phyloP scores from a whole-genome alignment of 2,888 invertebrate genomes.

The Synergus gifuensis region DNA sequence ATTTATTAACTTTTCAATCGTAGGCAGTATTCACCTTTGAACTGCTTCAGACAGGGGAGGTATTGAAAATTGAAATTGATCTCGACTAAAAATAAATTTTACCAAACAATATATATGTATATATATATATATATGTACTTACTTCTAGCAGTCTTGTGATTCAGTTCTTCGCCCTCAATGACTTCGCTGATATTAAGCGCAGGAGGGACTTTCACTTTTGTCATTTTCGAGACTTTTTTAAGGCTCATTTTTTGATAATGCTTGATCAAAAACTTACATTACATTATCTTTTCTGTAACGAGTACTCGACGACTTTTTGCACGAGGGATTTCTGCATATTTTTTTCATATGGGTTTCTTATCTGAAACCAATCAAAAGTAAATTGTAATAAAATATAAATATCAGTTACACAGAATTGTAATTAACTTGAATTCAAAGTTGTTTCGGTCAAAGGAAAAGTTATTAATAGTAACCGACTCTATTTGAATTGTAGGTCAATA shows the following conservation, averaged over 20 bases:
- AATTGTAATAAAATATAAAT: not conserved
- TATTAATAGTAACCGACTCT: not conserved
- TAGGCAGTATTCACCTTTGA: not conserved
- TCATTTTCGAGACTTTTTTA: constrained; percentile 62
- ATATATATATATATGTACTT: constrained; percentile 53
- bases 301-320: not conserved
- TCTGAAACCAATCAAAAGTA: not conserved
- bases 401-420: not conserved
- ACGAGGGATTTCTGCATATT: constrained; percentile 10
- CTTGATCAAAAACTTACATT: not conserved
- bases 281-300: not conserved
- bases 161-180: constrained; percentile 68
- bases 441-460: not conserved
- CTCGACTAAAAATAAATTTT: constrained; percentile 12
- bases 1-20: too few species aligned
- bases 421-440: not conserved
- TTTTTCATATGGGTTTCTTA: not conserved
- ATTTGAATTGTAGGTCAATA: not conserved
- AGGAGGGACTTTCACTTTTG: constrained; percentile 65
- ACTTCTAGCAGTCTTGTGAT: constrained; percentile 73
- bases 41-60: not conserved
- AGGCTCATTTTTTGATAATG: constrained; percentile 60
- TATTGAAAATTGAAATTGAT: not conserved
- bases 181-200: constrained; percentile 67
- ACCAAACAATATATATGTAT: not conserved